Percentiles rank a stretch among this genome's conserved stretches.
phyloP scores from a whole-genome alignment of 53 echinoderm and acorn worm genomes.

The Patiria pectinifera region DNA sequence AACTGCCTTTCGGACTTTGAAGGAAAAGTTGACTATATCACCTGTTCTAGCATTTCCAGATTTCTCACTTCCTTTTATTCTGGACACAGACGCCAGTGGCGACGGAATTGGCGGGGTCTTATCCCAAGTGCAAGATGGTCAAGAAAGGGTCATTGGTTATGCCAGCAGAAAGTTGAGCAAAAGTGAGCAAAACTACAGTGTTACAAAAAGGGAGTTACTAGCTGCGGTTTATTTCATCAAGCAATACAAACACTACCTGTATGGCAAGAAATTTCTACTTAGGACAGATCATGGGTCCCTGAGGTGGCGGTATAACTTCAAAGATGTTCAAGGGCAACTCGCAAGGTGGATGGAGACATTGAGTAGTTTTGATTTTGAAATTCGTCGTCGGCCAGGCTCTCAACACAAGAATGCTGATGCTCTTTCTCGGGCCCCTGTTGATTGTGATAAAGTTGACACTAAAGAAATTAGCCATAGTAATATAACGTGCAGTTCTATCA shows the following conservation, averaged over 20 bases:
- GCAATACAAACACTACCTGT: slow-evolving; percentile 62
- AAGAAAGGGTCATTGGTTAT: slow-evolving; percentile 29
- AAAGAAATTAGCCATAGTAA: no score
- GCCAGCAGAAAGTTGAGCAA: slow-evolving; percentile 43
- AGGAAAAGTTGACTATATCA: slow-evolving; percentile 17
- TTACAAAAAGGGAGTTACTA: slow-evolving; percentile 30
- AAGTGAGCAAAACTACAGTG: slow-evolving; percentile 41
- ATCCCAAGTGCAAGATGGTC: slow-evolving; percentile 33
- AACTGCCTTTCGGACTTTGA: slow-evolving; percentile 20
- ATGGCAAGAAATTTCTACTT: slow-evolving; percentile 25
- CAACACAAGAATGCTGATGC: slow-evolving; percentile 52
- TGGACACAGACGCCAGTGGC: slow-evolving; percentile 44
- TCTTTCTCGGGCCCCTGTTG: slow-evolving; percentile 43
- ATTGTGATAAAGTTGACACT: background rate
- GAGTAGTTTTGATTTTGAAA: slow-evolving; percentile 36
- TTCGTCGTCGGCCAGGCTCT: slow-evolving; percentile 26
- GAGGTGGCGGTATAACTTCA: slow-evolving; percentile 47
- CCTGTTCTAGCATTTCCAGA: slow-evolving; percentile 38
- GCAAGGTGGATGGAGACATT: slow-evolving; percentile 52
- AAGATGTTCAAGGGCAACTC: slow-evolving; percentile 57
- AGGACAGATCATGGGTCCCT: slow-evolving; percentile 62
- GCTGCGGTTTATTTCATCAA: slow-evolving; percentile 38
- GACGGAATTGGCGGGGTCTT: slow-evolving; percentile 38
- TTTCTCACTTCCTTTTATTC: slow-evolving; percentile 23
- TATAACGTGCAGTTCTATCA: background rate